Evolutionary conservation across 2,113 vertebrate genomes (phyloP).

Genomic region (Bos indicus): DNA sequence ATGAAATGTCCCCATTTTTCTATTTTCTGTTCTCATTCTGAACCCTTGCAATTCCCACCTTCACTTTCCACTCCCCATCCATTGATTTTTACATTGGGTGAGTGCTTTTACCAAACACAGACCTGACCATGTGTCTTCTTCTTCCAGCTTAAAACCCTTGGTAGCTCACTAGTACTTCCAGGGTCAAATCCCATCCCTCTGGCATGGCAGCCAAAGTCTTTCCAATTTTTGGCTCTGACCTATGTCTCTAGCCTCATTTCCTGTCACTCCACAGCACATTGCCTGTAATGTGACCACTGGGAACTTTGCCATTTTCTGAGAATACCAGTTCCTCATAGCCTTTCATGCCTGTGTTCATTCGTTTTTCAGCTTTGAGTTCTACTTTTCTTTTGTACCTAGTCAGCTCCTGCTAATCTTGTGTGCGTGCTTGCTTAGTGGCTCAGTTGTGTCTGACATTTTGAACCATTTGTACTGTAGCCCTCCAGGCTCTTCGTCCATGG

Average conservation of each 20-base stretch:
- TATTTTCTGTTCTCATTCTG: neutral
- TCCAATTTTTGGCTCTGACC: neutral
- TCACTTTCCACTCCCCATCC: neutral
- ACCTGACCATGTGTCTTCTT: neutral
- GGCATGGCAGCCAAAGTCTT: neutral
- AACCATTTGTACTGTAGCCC: neutral
- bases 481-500: neutral
- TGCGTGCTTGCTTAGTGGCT: neutral
- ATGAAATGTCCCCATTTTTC: neutral
- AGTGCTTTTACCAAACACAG: neutral
- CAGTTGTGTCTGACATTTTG: neutral
- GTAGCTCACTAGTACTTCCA: neutral
- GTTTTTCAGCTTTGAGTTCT: neutral
- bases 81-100: neutral
- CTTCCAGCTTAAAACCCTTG: neutral
- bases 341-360: neutral
- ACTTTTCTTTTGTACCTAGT: neutral
- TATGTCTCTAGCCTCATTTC: conserved; percentile 2
- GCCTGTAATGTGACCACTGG: neutral
- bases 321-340: neutral
- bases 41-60: neutral
- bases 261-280: neutral
- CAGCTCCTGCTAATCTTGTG: neutral
- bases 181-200: neutral
- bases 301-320: neutral